A percentile compares a stretch with the other conserved stretches of the same genome.
Conservation (phyloP, 1,140 invertebrate species). For the Liolophura sinensis region DNA sequence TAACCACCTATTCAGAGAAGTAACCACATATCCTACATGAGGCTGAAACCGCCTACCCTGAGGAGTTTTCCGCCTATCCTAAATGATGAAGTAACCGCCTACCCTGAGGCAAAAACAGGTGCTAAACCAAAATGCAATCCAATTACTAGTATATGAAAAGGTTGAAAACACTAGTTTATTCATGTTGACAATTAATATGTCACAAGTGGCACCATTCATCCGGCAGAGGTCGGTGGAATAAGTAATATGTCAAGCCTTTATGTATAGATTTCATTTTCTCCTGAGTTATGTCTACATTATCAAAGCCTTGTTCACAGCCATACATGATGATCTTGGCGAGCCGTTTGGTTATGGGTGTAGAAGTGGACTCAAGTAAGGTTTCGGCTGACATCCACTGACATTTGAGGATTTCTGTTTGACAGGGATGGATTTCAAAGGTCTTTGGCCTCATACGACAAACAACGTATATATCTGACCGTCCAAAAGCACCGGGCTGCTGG, state of each 20-base stretch:
- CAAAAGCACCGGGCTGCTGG: slow-evolving; percentile 68
- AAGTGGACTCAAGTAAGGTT: slow-evolving; percentile 22
- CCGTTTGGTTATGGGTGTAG: slow-evolving; percentile 32
- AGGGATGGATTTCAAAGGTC: slow-evolving; percentile 68
- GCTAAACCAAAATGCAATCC: too few species aligned
- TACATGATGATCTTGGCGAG: slow-evolving; percentile 32
- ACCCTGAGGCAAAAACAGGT: too few species aligned
- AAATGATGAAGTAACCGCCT: too few species aligned
- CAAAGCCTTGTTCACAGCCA: slow-evolving; percentile 40
- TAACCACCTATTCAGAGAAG: too few species aligned
- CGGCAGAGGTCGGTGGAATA: slow-evolving; percentile 33
- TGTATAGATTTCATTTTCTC: slow-evolving; percentile 41
- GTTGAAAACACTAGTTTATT: too few species aligned
- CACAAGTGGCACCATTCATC: neutral
- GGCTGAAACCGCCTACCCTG: too few species aligned
- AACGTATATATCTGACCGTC: slow-evolving; percentile 84
- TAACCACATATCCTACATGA: too few species aligned
- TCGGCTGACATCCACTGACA: slow-evolving; percentile 74
- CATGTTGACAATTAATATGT: too few species aligned
- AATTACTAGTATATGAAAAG: too few species aligned
- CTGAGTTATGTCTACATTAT: slow-evolving; percentile 38
- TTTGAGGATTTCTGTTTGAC: slow-evolving; percentile 74
- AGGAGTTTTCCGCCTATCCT: too few species aligned
- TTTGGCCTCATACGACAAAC: slow-evolving; percentile 73
- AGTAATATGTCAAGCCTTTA: slow-evolving; percentile 37